Percentiles rank a stretch among this genome's conserved stretches.
phyloP scores from a whole-genome alignment of 2,888 invertebrate genomes.

The Troglohyphantes excavatus region DNA sequence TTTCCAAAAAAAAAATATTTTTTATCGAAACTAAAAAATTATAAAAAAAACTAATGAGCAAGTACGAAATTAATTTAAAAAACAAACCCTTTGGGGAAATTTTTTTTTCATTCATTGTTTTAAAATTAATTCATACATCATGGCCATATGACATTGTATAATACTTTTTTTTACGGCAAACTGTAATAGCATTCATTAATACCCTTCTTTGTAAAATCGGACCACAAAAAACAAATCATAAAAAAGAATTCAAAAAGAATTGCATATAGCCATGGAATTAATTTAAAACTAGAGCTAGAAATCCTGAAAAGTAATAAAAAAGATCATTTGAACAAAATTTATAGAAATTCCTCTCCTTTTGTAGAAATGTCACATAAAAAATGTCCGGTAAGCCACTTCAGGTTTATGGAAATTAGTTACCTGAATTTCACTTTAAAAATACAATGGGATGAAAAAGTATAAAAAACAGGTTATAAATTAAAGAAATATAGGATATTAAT shows the following conservation, averaged over 20 bases:
- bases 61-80: too few species aligned
- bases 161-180: too few species aligned
- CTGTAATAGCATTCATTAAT: not conserved
- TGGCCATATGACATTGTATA: too few species aligned
- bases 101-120: too few species aligned
- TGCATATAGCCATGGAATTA: not conserved
- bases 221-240: too few species aligned
- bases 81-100: too few species aligned
- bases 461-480: not conserved
- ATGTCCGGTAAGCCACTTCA: not conserved
- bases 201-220: not conserved
- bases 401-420: not conserved
- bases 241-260: not conserved
- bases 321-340: not conserved
- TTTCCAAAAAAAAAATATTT: too few species aligned
- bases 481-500: constrained; percentile 3
- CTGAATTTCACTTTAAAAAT: not conserved
- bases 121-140: too few species aligned
- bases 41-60: too few species aligned
- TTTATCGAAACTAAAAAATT: too few species aligned
- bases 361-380: not conserved
- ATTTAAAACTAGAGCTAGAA: not conserved
- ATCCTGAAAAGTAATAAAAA: not conserved
- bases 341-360: too few species aligned
- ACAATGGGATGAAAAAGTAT: not conserved